Conservation (phyloP, 2,888 invertebrate genomes). For the Cheilosia impressa region DNA sequence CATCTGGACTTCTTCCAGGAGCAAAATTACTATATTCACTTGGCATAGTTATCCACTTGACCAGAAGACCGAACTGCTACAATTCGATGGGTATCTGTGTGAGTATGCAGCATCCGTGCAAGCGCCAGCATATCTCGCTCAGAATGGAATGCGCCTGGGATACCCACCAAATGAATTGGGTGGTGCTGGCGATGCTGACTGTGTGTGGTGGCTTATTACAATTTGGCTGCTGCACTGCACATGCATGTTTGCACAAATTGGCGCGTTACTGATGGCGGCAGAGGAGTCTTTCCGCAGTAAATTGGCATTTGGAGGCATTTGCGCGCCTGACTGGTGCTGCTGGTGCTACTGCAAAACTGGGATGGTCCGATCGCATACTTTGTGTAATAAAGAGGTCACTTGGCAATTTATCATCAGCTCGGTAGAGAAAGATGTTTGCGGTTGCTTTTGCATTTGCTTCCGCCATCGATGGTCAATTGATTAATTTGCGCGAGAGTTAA, state of each 20-base stretch:
- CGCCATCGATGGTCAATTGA: slow-evolving; percentile 34
- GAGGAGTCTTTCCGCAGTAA: slow-evolving; percentile 23
- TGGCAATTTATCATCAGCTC: slow-evolving; percentile 44
- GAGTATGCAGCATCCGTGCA: slow-evolving; percentile 3
- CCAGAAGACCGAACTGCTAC: slow-evolving; percentile 49
- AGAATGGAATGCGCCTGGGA: slow-evolving; percentile 18
- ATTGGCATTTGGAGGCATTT: slow-evolving; percentile 19
- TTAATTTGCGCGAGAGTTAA: slow-evolving; percentile 37
- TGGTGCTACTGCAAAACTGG: slow-evolving; percentile 1
- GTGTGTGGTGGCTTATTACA: slow-evolving; percentile 54
- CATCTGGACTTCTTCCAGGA: slow-evolving; percentile 17
- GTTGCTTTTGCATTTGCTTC: slow-evolving; percentile 13
- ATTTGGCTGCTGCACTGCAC: slow-evolving; percentile 32
- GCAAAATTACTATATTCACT: slow-evolving; percentile 59
- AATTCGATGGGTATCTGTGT: slow-evolving; percentile 43
- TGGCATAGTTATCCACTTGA: slow-evolving; percentile 68
- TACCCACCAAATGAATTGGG: slow-evolving; percentile 38
- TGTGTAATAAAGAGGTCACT: slow-evolving; percentile 57
- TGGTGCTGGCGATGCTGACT: not conserved
- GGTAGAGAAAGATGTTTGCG: not conserved
- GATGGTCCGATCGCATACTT: slow-evolving; percentile 28
- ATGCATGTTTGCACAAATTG: slow-evolving; percentile 39
- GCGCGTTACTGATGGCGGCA: slow-evolving; percentile 25
- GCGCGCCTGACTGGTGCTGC: not conserved
- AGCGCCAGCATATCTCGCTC: slow-evolving; percentile 23